These are phyloP conservation scores for Indri indri DNA, from an alignment of 2,113 vertebrate genomes.

Conservation along the genomic window DNA sequence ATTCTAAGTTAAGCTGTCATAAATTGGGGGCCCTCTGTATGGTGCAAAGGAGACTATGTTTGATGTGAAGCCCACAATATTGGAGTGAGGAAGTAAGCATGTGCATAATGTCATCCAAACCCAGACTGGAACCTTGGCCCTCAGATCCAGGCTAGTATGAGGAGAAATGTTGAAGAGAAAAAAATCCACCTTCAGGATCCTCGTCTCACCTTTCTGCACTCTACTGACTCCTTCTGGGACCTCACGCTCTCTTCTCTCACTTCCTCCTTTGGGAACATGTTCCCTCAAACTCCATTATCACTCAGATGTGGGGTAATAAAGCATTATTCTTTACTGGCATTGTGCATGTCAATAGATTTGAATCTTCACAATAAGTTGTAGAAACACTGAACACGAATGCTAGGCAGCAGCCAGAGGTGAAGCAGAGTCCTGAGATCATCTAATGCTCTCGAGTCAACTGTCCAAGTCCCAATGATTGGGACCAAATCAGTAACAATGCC, in stretches of 20 bases:
- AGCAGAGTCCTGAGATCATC: neutral
- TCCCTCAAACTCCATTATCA: neutral
- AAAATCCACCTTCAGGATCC: neutral
- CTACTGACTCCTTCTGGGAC: neutral
- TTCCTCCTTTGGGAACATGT: neutral
- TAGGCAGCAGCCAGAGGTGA: neutral
- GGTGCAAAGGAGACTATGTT: neutral
- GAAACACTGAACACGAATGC: neutral
- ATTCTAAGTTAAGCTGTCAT: neutral
- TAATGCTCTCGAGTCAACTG: neutral
- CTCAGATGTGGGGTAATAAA: neutral
- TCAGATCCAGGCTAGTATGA: fast-evolving
- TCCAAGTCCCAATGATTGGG: neutral
- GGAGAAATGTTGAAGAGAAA: neutral
- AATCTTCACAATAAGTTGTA: neutral
- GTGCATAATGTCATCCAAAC: neutral
- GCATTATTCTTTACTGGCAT: neutral
- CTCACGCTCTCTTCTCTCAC: too few relatives aligned
- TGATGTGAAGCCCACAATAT: neutral
- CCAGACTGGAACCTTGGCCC: too few relatives aligned
- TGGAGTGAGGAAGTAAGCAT: neutral
- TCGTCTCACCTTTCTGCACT: fast-evolving
- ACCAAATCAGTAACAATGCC: neutral
- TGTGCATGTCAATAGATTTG: neutral
- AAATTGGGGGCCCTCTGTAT: neutral